Conservation (phyloP, 2,113 vertebrate genomes). For the Amphiprion ocellaris region DNA sequence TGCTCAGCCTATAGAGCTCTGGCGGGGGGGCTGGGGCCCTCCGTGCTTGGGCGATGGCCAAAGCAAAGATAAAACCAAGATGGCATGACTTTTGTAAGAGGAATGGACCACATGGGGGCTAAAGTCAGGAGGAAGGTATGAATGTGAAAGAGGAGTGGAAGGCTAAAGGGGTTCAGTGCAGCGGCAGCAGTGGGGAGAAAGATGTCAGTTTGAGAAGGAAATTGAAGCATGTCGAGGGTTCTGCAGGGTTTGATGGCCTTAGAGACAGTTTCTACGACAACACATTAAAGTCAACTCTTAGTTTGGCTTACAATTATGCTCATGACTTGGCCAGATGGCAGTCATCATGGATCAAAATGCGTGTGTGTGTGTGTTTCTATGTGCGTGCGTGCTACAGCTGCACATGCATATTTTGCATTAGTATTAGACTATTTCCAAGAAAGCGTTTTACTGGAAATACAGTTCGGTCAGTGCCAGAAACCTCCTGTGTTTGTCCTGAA, state of each 20-base stretch:
- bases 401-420: not conserved
- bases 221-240: not conserved
- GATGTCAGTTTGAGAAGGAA: fast-evolving
- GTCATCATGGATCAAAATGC: conserved; percentile 11
- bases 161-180: not conserved
- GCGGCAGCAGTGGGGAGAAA: not conserved
- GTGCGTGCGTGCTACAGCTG: not conserved
- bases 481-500: conserved; percentile 7
- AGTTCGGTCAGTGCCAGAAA: conserved; percentile 18
- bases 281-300: not conserved
- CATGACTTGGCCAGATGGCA: conserved; percentile 43
- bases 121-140: conserved; percentile 11
- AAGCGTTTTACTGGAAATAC: conserved; percentile 48
- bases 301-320: not conserved
- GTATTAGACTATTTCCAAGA: conserved; percentile 47
- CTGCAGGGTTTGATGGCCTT: conserved; percentile 1
- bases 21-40: not conserved
- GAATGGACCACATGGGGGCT: not conserved
- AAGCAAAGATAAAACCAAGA: conserved; percentile 57
- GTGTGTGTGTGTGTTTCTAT: conserved; percentile 1
- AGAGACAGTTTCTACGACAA: conserved; percentile 19
- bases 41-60: conserved; percentile 28
- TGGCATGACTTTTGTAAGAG: conserved; percentile 59
- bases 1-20: conserved; percentile 6
- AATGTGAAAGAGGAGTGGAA: not conserved